Conservation (phyloP, 2,113 vertebrate genomes). For the Turnix velox region DNA sequence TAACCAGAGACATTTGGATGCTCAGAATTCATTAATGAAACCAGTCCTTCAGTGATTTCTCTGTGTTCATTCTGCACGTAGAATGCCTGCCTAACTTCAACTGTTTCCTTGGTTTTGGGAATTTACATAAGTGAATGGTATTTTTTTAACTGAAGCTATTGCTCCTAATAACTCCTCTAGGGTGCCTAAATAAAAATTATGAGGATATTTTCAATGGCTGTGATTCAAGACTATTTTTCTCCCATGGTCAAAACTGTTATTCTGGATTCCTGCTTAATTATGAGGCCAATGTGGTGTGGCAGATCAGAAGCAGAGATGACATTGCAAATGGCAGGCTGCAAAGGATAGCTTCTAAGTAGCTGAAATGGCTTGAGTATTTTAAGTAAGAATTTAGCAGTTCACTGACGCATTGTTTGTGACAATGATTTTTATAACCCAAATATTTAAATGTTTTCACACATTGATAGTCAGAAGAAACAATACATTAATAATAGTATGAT, state of each 20-base stretch:
- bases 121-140: background rate
- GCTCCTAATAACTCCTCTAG: background rate
- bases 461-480: background rate
- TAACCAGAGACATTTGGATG: background rate
- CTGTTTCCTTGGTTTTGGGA: background rate
- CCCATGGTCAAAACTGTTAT: background rate
- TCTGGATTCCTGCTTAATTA: background rate
- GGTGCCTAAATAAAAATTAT: background rate
- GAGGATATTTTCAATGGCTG: background rate
- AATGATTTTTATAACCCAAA: background rate
- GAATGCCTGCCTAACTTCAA: background rate
- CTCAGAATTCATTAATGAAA: background rate
- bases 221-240: background rate
- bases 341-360: background rate
- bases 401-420: background rate
- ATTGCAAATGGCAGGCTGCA: background rate
- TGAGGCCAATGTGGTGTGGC: slow-evolving; percentile 30
- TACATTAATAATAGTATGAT: background rate
- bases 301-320: background rate
- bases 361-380: background rate
- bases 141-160: background rate
- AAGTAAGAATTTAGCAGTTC: background rate
- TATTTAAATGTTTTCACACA: background rate
- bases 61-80: background rate
- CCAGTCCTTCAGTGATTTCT: background rate